These are phyloP conservation scores for Belonocnema kinseyi DNA, from an alignment of 1,140 invertebrate species.

Conservation along the genomic window DNA sequence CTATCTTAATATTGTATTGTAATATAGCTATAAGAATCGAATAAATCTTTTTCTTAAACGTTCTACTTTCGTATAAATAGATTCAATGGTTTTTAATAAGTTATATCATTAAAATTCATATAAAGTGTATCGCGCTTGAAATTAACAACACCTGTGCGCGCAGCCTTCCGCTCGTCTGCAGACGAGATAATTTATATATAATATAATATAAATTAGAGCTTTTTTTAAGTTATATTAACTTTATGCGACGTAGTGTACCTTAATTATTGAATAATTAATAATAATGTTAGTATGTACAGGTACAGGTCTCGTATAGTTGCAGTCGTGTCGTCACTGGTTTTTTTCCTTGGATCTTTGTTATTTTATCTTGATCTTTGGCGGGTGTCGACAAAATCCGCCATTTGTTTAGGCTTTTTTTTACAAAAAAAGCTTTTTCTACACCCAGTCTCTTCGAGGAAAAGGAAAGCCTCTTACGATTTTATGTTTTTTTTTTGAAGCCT, in stretches of 20 bases:
- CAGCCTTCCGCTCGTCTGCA: slow-evolving; percentile 67
- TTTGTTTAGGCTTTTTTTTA: slow-evolving; percentile 37
- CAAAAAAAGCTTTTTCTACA: not conserved
- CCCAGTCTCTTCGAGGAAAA: not conserved
- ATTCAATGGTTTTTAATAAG: slow-evolving; percentile 7
- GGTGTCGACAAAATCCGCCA: slow-evolving; percentile 73
- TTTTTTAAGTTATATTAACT: slow-evolving; percentile 68
- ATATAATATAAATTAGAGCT: slow-evolving; percentile 66
- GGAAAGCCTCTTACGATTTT: not conserved
- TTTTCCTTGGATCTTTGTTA: slow-evolving; percentile 49
- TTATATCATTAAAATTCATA: not conserved
- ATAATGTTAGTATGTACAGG: slow-evolving; percentile 75
- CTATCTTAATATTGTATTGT: not conserved
- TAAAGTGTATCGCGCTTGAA: slow-evolving; percentile 9
- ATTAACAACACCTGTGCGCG: slow-evolving; percentile 47
- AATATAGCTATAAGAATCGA: not conserved
- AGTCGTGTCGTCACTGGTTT: slow-evolving; percentile 75
- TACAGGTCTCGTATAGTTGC: slow-evolving; percentile 77
- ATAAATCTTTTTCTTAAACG: slow-evolving; percentile 22
- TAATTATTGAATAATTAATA: slow-evolving; percentile 65
- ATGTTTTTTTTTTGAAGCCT: too few relatives aligned
- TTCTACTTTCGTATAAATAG: slow-evolving; percentile 27
- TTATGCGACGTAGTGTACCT: slow-evolving; percentile 55
- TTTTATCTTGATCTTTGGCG: slow-evolving; percentile 54
- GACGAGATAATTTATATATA: slow-evolving; percentile 48